phyloP scores from a whole-genome alignment of 2,888 invertebrate genomes.

The Bombyx huttoni region DNA sequence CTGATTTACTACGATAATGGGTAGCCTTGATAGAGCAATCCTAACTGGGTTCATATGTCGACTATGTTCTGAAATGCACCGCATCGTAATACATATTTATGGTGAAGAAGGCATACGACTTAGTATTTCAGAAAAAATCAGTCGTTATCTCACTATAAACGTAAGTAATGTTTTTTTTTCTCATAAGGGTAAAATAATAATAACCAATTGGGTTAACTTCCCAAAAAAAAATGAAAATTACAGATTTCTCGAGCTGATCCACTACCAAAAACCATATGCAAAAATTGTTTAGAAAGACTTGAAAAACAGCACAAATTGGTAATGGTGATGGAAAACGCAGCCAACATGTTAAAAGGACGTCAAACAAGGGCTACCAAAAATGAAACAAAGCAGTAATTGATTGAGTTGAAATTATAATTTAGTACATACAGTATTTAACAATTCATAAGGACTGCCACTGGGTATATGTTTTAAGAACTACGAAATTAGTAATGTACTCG shows the following conservation, averaged over 20 bases:
- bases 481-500: too few relatives aligned
- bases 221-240: constrained; percentile 12
- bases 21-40: constrained; percentile 84
- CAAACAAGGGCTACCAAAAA: neutral
- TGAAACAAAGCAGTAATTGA: neutral
- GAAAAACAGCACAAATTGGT: constrained; percentile 70
- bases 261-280: constrained; percentile 79
- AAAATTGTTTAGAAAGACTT: constrained; percentile 71
- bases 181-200: neutral
- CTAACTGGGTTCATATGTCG: constrained; percentile 89
- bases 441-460: too few relatives aligned
- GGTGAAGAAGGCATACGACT: constrained; percentile 84
- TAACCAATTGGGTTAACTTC: neutral
- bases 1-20: constrained; percentile 67
- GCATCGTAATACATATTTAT: constrained; percentile 86
- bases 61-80: constrained; percentile 88
- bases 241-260: constrained; percentile 76
- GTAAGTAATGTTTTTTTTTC: constrained; percentile 56
- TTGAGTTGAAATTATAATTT: neutral
- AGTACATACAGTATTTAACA: too few relatives aligned
- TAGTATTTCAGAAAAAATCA: constrained; percentile 84
- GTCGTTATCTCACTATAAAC: constrained; percentile 84
- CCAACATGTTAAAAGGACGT: constrained; percentile 48
- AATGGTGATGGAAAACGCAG: constrained; percentile 57
- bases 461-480: too few relatives aligned